Percentiles rank a stretch among this genome's conserved stretches.
Conservation (phyloP, 2,888 invertebrate genomes). For the Trichogramma dendrolimi region DNA sequence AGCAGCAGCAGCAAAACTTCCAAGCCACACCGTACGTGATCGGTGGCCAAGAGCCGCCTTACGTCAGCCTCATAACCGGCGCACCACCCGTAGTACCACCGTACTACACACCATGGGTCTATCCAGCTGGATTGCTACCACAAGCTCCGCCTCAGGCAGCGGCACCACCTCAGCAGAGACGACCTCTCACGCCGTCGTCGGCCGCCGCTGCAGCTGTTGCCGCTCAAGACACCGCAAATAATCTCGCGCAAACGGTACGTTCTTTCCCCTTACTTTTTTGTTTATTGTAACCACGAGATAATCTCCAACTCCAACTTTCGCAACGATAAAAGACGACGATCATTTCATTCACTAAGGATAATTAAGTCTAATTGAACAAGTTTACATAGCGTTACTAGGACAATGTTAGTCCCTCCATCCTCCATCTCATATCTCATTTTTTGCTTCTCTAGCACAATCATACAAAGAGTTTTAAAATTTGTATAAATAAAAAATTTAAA, state of each 20-base stretch:
- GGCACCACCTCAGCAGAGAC: conserved; percentile 57
- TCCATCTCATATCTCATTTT: no score
- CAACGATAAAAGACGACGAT: neutral
- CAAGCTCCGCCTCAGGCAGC: conserved; percentile 60
- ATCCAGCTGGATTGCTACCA: conserved; percentile 75
- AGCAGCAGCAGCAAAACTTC: conserved; percentile 70
- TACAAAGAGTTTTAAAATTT: no score
- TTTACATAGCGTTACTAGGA: no score
- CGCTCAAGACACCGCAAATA: conserved; percentile 55
- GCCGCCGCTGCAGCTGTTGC: conserved; percentile 66
- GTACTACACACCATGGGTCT: conserved; percentile 93
- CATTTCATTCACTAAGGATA: no score
- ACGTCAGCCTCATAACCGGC: conserved; percentile 75
- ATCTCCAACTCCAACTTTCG: neutral
- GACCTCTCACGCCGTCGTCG: conserved; percentile 74
- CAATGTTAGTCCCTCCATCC: no score
- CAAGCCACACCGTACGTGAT: conserved; percentile 83
- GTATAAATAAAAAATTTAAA: no score
- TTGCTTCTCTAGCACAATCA: no score
- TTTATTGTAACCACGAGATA: neutral
- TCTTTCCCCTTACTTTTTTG: conserved; percentile 3
- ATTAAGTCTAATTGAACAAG: no score
- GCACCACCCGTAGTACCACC: conserved; percentile 70
- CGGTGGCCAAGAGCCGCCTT: conserved; percentile 78
- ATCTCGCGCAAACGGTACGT: conserved; percentile 52